Percentiles rank a stretch among this genome's conserved stretches.
Evolutionary conservation across 2,888 invertebrate genomes (phyloP).

Genomic region (Andrena haemorrhoa): DNA sequence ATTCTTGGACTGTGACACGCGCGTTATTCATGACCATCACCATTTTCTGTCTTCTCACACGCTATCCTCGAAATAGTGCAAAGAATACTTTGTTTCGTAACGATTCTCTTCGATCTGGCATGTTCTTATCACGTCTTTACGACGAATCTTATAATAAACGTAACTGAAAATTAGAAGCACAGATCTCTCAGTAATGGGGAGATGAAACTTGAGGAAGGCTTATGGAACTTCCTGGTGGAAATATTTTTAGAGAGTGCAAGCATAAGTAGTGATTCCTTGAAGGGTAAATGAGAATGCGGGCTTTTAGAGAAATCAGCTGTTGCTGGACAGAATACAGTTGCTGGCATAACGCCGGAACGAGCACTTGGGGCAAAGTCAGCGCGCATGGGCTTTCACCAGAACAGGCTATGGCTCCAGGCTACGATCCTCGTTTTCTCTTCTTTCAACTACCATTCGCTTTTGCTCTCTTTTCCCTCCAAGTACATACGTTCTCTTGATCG

Average conservation of each 20-base stretch:
- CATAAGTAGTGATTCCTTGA: background rate
- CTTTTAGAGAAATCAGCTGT: constrained; percentile 46
- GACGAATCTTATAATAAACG: background rate
- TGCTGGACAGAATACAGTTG: constrained; percentile 49
- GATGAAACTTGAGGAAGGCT: background rate
- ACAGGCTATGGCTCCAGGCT: constrained; percentile 52
- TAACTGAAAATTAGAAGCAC: background rate
- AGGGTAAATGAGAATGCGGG: background rate
- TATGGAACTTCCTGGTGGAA: background rate
- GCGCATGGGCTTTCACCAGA: constrained; percentile 69
- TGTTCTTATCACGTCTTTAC: background rate
- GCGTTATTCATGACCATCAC: constrained; percentile 8
- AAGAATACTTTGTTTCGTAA: background rate
- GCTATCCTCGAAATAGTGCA: background rate
- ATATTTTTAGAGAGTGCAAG: background rate
- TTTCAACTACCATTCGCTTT: constrained; percentile 56
- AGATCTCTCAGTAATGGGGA: background rate
- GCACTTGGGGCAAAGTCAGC: constrained; percentile 59
- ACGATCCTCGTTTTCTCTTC: constrained; percentile 66
- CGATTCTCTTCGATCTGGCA: background rate
- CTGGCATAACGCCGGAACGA: constrained; percentile 47
- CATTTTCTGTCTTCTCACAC: constrained; percentile 2
- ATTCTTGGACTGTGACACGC: background rate
- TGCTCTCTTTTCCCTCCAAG: constrained; percentile 51
- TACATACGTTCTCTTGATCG: constrained; percentile 26